phyloP scores from a whole-genome alignment of 2,797 vertebrate species.

The Micromesistius poutassou region DNA sequence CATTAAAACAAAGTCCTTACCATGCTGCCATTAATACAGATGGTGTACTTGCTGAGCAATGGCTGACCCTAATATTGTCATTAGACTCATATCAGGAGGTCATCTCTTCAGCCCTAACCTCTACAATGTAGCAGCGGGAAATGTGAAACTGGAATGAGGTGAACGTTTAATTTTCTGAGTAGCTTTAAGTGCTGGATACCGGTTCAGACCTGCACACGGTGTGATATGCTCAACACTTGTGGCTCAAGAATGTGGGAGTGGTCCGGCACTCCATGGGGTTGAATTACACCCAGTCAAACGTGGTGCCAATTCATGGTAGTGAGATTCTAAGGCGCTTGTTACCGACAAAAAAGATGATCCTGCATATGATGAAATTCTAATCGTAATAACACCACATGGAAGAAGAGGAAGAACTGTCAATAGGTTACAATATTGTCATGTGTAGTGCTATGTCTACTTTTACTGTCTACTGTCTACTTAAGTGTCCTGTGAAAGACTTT shows the following conservation, averaged over 20 bases:
- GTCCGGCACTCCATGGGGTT: conserved; percentile 26
- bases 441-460: neutral
- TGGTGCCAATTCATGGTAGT: conserved; percentile 28
- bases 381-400: neutral
- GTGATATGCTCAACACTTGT: conserved; percentile 63
- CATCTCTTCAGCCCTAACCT: conserved; percentile 18
- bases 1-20: neutral
- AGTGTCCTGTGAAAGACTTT: neutral
- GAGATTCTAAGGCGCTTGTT: neutral
- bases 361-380: neutral
- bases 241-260: conserved; percentile 67
- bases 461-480: too few species aligned
- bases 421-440: neutral
- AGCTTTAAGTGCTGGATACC: conserved; percentile 47
- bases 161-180: conserved; percentile 61
- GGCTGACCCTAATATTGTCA: neutral
- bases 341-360: neutral
- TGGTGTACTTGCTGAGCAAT: neutral
- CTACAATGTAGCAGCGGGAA: conserved; percentile 57
- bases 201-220: conserved; percentile 50
- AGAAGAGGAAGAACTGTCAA: neutral
- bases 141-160: conserved; percentile 58
- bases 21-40: neutral
- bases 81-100: neutral
- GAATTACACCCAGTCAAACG: conserved; percentile 41